Evolutionary conservation across 2,113 vertebrate species (phyloP).

Genomic region (Tenebrosternarchus preto): DNA sequence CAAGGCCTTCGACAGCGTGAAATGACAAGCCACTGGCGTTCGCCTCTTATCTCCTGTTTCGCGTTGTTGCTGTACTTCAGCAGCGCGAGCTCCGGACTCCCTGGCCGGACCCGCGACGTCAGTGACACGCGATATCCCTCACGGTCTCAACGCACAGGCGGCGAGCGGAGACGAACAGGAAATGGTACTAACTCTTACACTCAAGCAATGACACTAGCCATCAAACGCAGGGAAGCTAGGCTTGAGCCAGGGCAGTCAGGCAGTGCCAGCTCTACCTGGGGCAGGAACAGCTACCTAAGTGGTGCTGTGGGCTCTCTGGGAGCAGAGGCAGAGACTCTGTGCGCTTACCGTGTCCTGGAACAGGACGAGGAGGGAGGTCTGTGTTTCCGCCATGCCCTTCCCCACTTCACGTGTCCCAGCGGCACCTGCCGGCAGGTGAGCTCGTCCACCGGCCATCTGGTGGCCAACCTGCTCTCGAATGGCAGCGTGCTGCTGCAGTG

Average conservation of each 20-base stretch:
- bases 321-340: conserved; percentile 53
- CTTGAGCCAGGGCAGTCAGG: conserved; percentile 51
- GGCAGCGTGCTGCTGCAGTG: conserved; percentile 92
- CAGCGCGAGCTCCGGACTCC: conserved; percentile 45
- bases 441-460: conserved; percentile 72
- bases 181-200: conserved; percentile 38
- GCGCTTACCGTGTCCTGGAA: conserved; percentile 72
- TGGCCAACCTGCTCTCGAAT: conserved; percentile 86
- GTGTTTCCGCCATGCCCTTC: conserved; percentile 81
- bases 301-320: no score
- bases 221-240: conserved; percentile 39
- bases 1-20: neutral
- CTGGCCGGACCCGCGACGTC: conserved; percentile 45
- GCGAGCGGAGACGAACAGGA: conserved; percentile 35
- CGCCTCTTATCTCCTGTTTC: conserved; percentile 61
- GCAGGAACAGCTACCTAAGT: no score
- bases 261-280: neutral
- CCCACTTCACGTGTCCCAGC: conserved; percentile 77
- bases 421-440: conserved; percentile 75
- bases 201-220: neutral
- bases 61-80: conserved; percentile 62
- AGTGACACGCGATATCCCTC: conserved; percentile 38
- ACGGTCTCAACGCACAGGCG: neutral
- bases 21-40: conserved; percentile 42
- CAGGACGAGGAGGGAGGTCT: conserved; percentile 72